These are phyloP conservation scores for Pterois miles DNA, from an alignment of 2,797 vertebrate genomes.

Conservation along the genomic window DNA sequence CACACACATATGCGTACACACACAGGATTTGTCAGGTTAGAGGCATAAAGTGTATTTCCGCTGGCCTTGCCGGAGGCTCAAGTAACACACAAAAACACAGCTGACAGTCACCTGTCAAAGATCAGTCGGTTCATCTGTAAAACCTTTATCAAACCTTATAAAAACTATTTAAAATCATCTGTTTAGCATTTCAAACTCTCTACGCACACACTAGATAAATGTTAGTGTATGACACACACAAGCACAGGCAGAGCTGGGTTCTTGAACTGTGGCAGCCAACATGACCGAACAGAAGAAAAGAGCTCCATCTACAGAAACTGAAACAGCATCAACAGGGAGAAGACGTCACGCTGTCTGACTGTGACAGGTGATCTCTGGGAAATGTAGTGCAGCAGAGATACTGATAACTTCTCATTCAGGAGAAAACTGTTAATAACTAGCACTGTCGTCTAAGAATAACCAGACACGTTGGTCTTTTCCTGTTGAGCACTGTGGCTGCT, in stretches of 20 bases:
- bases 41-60: constrained; percentile 52
- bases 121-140: not conserved
- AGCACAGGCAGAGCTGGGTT: not conserved
- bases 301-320: constrained; percentile 52
- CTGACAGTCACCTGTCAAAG: constrained; percentile 26
- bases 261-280: not conserved
- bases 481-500: no score
- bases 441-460: no score
- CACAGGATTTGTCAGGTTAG: constrained; percentile 67
- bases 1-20: not conserved
- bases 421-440: not conserved
- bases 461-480: no score
- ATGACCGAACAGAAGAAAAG: not conserved
- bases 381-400: not conserved
- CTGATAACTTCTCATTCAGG: not conserved
- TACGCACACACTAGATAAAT: not conserved
- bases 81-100: constrained; percentile 17
- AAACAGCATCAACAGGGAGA: not conserved
- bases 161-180: not conserved
- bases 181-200: not conserved
- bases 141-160: not conserved
- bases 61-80: constrained; percentile 27
- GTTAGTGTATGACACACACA: not conserved
- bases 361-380: not conserved
- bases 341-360: not conserved